phyloP scores from a whole-genome alignment of 1,140 invertebrate genomes.

The Brachionus manjavacas region DNA sequence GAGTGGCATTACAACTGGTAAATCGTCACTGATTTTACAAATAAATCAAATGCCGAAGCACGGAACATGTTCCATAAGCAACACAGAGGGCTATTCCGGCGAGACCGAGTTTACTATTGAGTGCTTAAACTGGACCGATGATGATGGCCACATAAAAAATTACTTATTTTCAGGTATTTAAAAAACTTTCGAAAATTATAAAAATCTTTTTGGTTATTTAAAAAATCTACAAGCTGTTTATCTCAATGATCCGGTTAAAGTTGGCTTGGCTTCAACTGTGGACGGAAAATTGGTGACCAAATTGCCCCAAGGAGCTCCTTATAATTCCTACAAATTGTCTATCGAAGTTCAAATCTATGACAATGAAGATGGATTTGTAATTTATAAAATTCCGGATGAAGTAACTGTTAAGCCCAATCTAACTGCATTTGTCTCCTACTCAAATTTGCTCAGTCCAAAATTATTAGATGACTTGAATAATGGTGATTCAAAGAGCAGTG shows the following conservation, averaged over 20 bases:
- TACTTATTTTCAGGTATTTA: not conserved
- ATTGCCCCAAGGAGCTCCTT: conserved; percentile 3
- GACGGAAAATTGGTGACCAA: not conserved
- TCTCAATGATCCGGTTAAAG: not conserved
- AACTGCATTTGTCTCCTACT: not conserved
- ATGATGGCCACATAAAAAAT: not conserved
- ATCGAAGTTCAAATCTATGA: conserved; percentile 14
- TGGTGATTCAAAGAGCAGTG: not conserved
- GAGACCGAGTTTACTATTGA: not conserved
- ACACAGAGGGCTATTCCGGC: not conserved
- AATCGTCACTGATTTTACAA: not conserved
- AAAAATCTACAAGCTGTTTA: not conserved
- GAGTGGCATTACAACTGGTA: not conserved
- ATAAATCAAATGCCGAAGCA: not conserved
- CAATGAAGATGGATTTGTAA: conserved; percentile 5
- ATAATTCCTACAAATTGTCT: conserved; percentile 1
- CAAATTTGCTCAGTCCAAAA: not conserved
- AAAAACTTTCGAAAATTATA: not conserved
- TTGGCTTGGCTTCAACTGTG: not conserved
- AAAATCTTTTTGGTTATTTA: not conserved
- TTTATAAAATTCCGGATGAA: not conserved
- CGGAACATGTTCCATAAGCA: not conserved
- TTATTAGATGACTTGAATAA: not conserved
- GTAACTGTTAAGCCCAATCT: not conserved
- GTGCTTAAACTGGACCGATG: not conserved